A percentile compares a stretch with the other conserved stretches of the same genome.
Conservation (phyloP, 2,888 invertebrate genomes). For the Aspidiotus destructor region DNA sequence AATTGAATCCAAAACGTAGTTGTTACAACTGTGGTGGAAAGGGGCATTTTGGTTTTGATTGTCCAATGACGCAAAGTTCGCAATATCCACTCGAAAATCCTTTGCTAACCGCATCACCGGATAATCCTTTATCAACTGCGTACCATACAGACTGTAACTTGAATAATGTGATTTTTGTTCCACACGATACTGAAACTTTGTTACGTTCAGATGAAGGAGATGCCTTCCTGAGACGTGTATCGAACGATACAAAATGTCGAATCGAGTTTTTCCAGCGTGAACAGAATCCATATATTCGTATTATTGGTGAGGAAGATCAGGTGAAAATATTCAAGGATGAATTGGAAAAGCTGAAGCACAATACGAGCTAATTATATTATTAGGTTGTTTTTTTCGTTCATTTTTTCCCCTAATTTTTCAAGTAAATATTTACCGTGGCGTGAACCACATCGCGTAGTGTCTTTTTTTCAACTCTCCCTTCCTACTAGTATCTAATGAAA, state of each 20-base stretch:
- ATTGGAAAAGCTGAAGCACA: not conserved
- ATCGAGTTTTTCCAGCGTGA: slow-evolving; percentile 17
- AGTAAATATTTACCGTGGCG: no score
- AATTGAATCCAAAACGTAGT: slow-evolving; percentile 7
- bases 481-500: no score
- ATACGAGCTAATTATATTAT: no score
- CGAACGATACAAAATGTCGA: not conserved
- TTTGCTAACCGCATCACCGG: slow-evolving; percentile 5
- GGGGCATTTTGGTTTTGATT: slow-evolving; percentile 27
- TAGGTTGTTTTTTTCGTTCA: no score
- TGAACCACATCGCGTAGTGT: no score
- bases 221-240: slow-evolving; percentile 5
- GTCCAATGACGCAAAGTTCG: slow-evolving; percentile 4
- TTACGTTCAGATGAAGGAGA: slow-evolving; percentile 2
- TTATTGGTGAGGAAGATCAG: slow-evolving; percentile 7
- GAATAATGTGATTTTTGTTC: slow-evolving; percentile 12
- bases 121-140: not conserved
- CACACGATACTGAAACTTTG: not conserved
- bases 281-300: slow-evolving; percentile 3
- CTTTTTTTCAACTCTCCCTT: no score
- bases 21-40: slow-evolving; percentile 23
- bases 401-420: no score
- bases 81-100: slow-evolving; percentile 24
- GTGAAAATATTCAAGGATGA: not conserved
- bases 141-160: not conserved